Base-by-base conservation (phyloP, 1,140 invertebrate genomes). In the Brachionus calyciflorus region DNA sequence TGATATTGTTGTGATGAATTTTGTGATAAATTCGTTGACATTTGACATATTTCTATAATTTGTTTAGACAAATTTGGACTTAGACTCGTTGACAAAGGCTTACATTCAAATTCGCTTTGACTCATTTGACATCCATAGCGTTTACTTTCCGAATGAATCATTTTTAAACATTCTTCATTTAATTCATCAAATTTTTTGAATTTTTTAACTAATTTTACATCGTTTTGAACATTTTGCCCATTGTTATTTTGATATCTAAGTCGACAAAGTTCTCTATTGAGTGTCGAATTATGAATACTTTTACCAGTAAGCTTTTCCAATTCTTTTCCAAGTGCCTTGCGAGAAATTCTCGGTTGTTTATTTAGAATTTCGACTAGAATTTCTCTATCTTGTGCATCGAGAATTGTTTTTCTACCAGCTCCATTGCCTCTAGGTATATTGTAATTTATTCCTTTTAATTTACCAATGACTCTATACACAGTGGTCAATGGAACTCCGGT, bases 1-100 rank as follows among this genome's bases (percentile, higher is more conserved):
- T 40, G 46, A 14, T 51, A 14, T 40, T 37, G 33, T 44, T 65
- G 69, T 0, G 28, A 33, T 14, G 69, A 73, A 51, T 49, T 51
- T 4, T 49, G 51, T 1, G 51, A 55, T 19, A 51, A 41, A 37
- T 49, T 73, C 14, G 69, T 73, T 9, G 69, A 73, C 46, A 73
- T 73, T 24, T 73, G 69, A 51, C 69, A 73, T 51, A 73, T 73
- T 53, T 73, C 46, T 1, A 73, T 73, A n/a, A 73, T 73, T 49
- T 51, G 46, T 28, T 73, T 49, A 1, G 69, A 33, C 19, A 73
- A 37, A 41, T 24, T 41, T 9, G 44, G 44, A 49, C 17, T 49
- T 5, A 73, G 21, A 6, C 37, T 1, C 5, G 5, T 41, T 2
- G 69, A 33, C 30, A 73, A 19, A 17, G 69, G 51, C 17, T 33